phyloP scores from a whole-genome alignment of 2,888 invertebrate genomes.

The Iselma pallidipennis region DNA sequence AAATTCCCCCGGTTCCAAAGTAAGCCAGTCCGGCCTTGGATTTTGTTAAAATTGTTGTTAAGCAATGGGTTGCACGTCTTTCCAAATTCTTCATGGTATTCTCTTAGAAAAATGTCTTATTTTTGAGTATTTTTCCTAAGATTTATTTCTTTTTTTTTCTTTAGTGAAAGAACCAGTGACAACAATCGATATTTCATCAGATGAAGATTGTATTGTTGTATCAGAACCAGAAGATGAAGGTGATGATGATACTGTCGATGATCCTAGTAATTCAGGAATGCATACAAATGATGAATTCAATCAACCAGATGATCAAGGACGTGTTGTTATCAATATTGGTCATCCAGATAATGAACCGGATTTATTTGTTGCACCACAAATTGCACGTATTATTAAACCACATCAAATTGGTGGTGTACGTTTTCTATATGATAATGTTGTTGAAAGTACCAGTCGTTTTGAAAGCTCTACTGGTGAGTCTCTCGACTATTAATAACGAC shows the following conservation, averaged over 20 bases:
- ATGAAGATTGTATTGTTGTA: conserved; percentile 85
- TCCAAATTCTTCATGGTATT: too few species aligned
- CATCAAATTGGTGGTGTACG: conserved; percentile 80
- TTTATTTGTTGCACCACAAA: conserved; percentile 89
- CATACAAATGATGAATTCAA: conserved; percentile 94
- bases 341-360: conserved; percentile 90
- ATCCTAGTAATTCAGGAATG: conserved; percentile 87
- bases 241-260: conserved; percentile 76
- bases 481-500: conserved; percentile 43
- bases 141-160: neutral
- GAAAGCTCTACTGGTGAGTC: conserved; percentile 67
- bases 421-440: conserved; percentile 95
- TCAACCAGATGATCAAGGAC: conserved; percentile 86
- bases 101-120: neutral
- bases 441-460: conserved; percentile 89
- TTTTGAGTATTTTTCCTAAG: too few species aligned
- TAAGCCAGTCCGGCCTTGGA: too few species aligned
- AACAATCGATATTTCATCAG: conserved; percentile 76
- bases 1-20: too few species aligned
- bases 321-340: conserved; percentile 91
- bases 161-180: conserved; percentile 60
- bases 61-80: too few species aligned
- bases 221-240: conserved; percentile 82
- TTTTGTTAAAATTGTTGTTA: too few species aligned
- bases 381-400: conserved; percentile 89